phyloP scores from a whole-genome alignment of 2,113 vertebrate species.

The Puma concolor region DNA sequence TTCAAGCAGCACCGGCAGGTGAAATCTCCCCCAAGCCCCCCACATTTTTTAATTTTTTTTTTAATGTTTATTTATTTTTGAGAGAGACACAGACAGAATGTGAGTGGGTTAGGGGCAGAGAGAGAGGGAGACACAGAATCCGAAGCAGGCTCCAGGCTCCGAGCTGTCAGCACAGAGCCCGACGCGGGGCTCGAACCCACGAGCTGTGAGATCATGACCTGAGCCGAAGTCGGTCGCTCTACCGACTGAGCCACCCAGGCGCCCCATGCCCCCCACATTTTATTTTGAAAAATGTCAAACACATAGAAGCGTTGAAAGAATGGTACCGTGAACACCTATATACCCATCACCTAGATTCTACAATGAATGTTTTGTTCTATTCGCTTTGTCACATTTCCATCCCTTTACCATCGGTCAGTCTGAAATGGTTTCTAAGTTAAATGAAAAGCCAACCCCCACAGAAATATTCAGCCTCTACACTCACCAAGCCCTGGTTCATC shows the following conservation, averaged over 20 bases:
- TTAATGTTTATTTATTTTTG: too few species aligned
- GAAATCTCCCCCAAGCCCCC: background rate
- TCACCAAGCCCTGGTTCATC: background rate
- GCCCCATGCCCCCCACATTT: background rate
- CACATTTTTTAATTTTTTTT: background rate
- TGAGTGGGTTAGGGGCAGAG: too few species aligned
- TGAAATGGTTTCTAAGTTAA: background rate
- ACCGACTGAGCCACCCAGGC: too few species aligned
- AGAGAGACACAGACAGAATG: too few species aligned
- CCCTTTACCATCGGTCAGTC: background rate
- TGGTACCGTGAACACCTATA: background rate
- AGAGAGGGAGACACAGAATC: too few species aligned
- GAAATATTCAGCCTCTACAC: background rate
- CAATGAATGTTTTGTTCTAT: background rate
- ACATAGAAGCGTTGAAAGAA: background rate
- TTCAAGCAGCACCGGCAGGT: background rate
- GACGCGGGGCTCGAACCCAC: accelerated
- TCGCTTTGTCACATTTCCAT: background rate
- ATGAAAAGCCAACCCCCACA: background rate
- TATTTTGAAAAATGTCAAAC: background rate
- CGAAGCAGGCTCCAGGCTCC: too few species aligned
- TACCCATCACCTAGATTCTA: background rate
- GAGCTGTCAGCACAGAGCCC: too few species aligned
- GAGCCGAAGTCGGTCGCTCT: too few species aligned
- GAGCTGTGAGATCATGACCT: too few species aligned